Percentiles rank a stretch among this genome's conserved stretches.
Conservation (phyloP, 2,888 invertebrate genomes). For the Odontocerum albicorne region DNA sequence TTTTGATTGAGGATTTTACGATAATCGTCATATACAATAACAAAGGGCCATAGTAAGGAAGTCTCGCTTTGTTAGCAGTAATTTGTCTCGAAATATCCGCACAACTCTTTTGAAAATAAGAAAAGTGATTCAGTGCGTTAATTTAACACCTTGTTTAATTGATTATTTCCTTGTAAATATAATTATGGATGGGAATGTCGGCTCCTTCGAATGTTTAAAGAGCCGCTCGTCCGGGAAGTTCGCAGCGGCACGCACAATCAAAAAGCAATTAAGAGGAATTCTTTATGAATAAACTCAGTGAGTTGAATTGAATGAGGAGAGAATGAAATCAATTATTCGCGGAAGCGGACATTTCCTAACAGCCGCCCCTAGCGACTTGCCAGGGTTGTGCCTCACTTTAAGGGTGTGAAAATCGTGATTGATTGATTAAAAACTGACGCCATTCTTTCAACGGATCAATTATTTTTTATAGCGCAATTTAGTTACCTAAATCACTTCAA, state of each 20-base stretch:
- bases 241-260: conserved; percentile 29
- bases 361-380: not conserved
- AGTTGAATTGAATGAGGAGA: conserved; percentile 13
- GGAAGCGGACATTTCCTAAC: conserved; percentile 14
- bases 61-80: too few relatives aligned
- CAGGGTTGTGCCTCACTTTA: too few relatives aligned
- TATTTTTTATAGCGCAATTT: too few relatives aligned
- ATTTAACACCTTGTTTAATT: conserved; percentile 15
- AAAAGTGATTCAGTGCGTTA: conserved; percentile 10
- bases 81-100: not conserved
- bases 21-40: too few relatives aligned
- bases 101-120: conserved; percentile 3
- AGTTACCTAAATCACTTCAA: too few relatives aligned
- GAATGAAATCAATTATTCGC: conserved; percentile 30
- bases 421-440: too few relatives aligned
- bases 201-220: conserved; percentile 9
- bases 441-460: too few relatives aligned
- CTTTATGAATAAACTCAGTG: conserved; percentile 27
- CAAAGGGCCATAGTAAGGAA: too few relatives aligned
- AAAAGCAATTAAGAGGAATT: conserved; percentile 34
- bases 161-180: conserved; percentile 15
- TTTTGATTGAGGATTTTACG: too few relatives aligned
- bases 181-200: conserved; percentile 14
- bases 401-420: too few relatives aligned
- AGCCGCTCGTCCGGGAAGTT: conserved; percentile 7